Evolutionary conservation across 1,140 invertebrate genomes (phyloP), one percentile per base, ranked within the genome.

Genomic region (Trinorchestia longiramus): DNA sequence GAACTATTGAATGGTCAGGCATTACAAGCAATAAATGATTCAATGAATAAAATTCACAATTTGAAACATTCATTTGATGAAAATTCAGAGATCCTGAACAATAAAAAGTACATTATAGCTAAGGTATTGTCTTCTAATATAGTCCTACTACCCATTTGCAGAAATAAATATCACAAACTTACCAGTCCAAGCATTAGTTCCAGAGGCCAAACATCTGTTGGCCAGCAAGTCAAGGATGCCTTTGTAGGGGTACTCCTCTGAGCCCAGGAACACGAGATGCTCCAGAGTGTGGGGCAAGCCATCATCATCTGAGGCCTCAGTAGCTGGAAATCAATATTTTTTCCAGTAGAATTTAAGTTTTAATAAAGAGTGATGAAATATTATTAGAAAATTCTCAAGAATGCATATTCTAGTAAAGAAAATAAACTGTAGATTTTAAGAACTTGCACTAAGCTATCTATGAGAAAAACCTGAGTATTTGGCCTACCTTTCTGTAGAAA

Each of bases 261-360:
- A 99, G 0, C 99, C 99, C 97, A 99, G 97, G 97, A 99, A 99
- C 42, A 99, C 98, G 17, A 99, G 98, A 97, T 99, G 99, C 97
- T 99, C 99, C 97, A 99, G 97, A 36, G 99, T 99, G 97, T 99
- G 99, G 0, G 99, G 99, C 87, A 99, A 97, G 6, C 99, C 99
- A 98, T 99, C 99, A 97, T 99, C 98, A 97, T 99, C 98, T 97
- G 98, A 98, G 0, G 99, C 98, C 98, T 99, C 99, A 36, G 99
- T 99, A 42, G 98, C 99, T 99, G 97, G 96, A 97, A 97, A 96
- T 96, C 95, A 91, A 96, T 3, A 42, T 8, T 8, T 53, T 77
- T 77, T 23, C 36, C 36, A 77, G 62, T 23, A 19, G 36, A 77
- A 36, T 77, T 77, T 77, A 28, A 23, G 36, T 36, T 23, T 15